Evolutionary conservation across 2,888 invertebrate genomes (phyloP), one percentile per base, ranked within the genome.

Genomic region (Lissonota sp.): DNA sequence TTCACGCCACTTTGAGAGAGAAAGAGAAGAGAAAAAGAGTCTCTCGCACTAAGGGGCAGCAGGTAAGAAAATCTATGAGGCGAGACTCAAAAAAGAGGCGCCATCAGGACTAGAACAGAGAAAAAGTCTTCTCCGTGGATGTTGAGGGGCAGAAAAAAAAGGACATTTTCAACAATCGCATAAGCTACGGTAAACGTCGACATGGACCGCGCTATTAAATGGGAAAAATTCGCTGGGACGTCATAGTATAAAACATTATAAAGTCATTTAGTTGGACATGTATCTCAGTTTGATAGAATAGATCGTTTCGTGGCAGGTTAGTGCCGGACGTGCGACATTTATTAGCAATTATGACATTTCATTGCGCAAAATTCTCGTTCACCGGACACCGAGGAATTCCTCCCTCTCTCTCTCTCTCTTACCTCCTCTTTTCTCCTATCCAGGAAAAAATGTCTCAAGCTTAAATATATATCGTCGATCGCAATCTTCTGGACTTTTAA

Each of bases 291-390:
- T 69, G 75, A 16, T 16, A 62, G 44, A 58, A 76, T 46, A 49
- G 44, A 51, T 77, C 73, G 60, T 44, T 60, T 82, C 60, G 82
- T 51, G 72, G 70, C 70, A 70, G 73, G 74, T 76, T 69, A 76
- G 80, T 77, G 74, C 80, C 72, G 80, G 70, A 80, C 80, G 80
- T 77, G 80, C 58, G 70, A 83, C 80, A 67, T 80, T 75, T 80
- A 80, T 80, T 70, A 76, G 60, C 77, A 80, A 80, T 83, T 80
- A 83, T 83, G 82, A 83, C 80, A 83, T 83, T 83, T 80, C 64
- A 83, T 83, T 77, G 82, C 80, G 82, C 67, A 83, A 83, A 74
- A 80, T 60, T 83, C 26, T 26, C 55, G 55, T 71, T 16, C 73
- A 42, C 26, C 55, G 74, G 80, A 77, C 77, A 44, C 26, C 46